phyloP scores from a whole-genome alignment of 2,797 vertebrate genomes.

The Poecilia wingei region DNA sequence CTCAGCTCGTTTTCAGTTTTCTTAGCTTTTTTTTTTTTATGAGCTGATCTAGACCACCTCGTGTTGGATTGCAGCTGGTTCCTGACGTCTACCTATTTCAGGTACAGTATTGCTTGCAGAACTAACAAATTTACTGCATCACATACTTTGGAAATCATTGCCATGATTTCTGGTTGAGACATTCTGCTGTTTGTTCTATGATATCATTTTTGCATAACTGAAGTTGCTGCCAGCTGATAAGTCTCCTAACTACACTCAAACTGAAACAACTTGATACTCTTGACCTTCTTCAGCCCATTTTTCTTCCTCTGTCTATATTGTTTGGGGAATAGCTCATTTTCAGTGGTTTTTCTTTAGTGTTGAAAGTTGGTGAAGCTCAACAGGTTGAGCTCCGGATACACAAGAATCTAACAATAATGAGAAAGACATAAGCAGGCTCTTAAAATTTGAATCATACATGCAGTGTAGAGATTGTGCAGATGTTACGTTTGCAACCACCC shows the following conservation, averaged over 20 bases:
- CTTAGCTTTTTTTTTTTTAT: slow-evolving; percentile 30
- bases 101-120: slow-evolving; percentile 82
- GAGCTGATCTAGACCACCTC: slow-evolving; percentile 69
- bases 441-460: slow-evolving; percentile 59
- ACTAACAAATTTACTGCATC: slow-evolving; percentile 31
- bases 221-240: slow-evolving; percentile 61
- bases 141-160: slow-evolving; percentile 5
- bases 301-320: slow-evolving; percentile 40
- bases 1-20: slow-evolving; percentile 54
- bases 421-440: slow-evolving; percentile 40
- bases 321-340: slow-evolving; percentile 26
- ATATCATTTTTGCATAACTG: slow-evolving; percentile 44
- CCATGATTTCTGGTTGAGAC: not conserved
- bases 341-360: slow-evolving; percentile 11
- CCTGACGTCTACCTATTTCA: slow-evolving; percentile 74
- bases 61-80: slow-evolving; percentile 80
- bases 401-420: slow-evolving; percentile 21
- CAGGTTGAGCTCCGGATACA: slow-evolving; percentile 58
- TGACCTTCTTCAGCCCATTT: slow-evolving; percentile 44
- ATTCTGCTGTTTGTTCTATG: slow-evolving; percentile 16
- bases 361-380: slow-evolving; percentile 59
- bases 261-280: slow-evolving; percentile 39
- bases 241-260: slow-evolving; percentile 48
- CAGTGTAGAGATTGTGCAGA: slow-evolving; percentile 39
- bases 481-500: slow-evolving; percentile 67